These are phyloP conservation scores for Myrmophylax atrothorax DNA, from an alignment of 2,113 vertebrate genomes.

Conservation along the genomic window DNA sequence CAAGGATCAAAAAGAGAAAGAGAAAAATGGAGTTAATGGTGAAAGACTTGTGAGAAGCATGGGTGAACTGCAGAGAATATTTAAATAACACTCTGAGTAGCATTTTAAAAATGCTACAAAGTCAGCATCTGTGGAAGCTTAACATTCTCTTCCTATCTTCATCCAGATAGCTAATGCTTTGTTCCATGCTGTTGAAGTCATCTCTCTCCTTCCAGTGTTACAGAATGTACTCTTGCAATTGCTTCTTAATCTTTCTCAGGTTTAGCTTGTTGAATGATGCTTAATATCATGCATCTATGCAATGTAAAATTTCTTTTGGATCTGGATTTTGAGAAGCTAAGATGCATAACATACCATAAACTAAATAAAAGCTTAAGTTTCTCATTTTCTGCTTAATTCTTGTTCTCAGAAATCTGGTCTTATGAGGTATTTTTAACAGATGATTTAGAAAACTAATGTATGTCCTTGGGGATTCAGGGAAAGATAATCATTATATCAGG, in stretches of 20 bases:
- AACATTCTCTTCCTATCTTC: not conserved
- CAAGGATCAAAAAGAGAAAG: not conserved
- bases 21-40: not conserved
- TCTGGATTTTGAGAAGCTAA: not conserved
- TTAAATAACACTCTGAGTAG: not conserved
- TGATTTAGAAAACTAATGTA: not conserved
- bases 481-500: not conserved
- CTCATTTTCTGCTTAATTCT: not conserved
- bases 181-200: not conserved
- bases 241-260: not conserved
- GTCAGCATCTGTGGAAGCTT: not conserved
- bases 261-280: not conserved
- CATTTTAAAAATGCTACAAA: not conserved
- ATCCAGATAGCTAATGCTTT: not conserved
- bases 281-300: not conserved
- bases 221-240: not conserved
- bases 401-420: not conserved
- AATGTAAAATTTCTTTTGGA: not conserved
- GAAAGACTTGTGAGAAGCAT: not conserved
- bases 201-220: not conserved
- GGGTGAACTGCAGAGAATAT: not conserved
- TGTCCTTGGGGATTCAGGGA: not conserved
- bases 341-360: not conserved
- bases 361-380: not conserved
- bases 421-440: not conserved